Conservation (phyloP, 1,140 invertebrate species). For the Drosophila pruinosa region DNA sequence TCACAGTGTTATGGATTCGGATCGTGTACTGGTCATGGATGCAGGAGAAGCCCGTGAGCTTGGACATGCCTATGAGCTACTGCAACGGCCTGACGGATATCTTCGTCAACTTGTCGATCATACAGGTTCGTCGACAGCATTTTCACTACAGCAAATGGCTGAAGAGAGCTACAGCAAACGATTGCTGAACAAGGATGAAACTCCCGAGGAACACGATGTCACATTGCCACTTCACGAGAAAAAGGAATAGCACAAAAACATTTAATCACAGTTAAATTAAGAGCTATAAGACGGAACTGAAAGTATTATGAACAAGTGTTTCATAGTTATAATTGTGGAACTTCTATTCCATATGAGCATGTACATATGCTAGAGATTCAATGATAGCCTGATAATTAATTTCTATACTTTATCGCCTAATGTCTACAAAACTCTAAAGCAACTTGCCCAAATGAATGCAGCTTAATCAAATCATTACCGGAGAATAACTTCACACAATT, state of each 20-base stretch:
- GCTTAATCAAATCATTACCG: neutral
- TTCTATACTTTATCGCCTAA: constrained; percentile 1
- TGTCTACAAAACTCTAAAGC: neutral
- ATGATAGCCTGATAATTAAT: constrained; percentile 22
- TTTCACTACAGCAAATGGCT: constrained; percentile 79
- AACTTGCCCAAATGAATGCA: neutral
- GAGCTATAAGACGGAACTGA: constrained; percentile 52
- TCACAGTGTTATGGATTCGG: constrained; percentile 92
- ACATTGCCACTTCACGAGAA: constrained; percentile 45
- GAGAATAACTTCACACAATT: neutral
- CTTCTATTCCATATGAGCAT: constrained; percentile 5
- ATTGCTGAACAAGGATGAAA: constrained; percentile 40
- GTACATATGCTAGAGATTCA: constrained; percentile 23
- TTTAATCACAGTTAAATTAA: constrained; percentile 14
- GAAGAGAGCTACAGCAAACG: constrained; percentile 65
- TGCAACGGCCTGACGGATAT: constrained; percentile 84
- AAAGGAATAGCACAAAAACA: constrained; percentile 40
- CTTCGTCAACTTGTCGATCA: constrained; percentile 84
- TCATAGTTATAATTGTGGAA: constrained; percentile 37
- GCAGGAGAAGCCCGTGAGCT: constrained; percentile 87
- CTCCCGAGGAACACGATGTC: constrained; percentile 50
- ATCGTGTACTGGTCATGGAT: constrained; percentile 90
- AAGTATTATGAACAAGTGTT: constrained; percentile 66
- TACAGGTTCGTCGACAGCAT: constrained; percentile 83
- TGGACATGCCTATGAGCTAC: constrained; percentile 87